Evolutionary conservation across 2,888 invertebrate genomes (phyloP).

Genomic region (Sycophila texana): DNA sequence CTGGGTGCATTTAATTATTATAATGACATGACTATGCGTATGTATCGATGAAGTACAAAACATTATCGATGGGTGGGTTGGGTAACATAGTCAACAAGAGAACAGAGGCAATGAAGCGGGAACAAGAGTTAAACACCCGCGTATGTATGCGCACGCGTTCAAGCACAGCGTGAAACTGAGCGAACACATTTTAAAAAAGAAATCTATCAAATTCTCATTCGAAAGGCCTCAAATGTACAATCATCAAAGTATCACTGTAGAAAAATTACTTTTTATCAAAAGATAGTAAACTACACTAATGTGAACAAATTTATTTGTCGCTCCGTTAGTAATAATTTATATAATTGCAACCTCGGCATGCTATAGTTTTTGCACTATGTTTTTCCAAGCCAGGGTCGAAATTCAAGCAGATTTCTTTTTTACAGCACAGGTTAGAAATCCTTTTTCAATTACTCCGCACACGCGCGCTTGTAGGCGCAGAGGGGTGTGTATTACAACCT

Average conservation of each 20-base stretch:
- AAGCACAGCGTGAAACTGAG: background rate
- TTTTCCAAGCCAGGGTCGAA: no score
- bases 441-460: constrained; percentile 6
- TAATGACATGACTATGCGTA: constrained; percentile 8
- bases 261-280: no score
- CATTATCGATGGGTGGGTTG: constrained; percentile 17
- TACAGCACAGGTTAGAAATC: no score
- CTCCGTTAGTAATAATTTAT: no score
- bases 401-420: no score
- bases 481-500: constrained; percentile 74
- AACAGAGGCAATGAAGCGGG: constrained; percentile 31
- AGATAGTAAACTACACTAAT: no score
- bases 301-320: no score
- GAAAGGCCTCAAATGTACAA: no score
- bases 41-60: constrained; percentile 20
- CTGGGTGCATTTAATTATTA: constrained; percentile 2
- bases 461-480: background rate
- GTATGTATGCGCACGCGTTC: constrained; percentile 34
- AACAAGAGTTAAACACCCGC: constrained; percentile 30
- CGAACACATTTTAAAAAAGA: background rate
- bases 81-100: constrained; percentile 35
- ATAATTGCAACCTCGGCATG: no score
- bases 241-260: no score
- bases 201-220: no score
- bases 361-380: no score